A percentile compares a stretch with the other conserved stretches of the same genome.
phyloP scores from a whole-genome alignment of 1,140 invertebrate genomes.

The Danaus plexippus region DNA sequence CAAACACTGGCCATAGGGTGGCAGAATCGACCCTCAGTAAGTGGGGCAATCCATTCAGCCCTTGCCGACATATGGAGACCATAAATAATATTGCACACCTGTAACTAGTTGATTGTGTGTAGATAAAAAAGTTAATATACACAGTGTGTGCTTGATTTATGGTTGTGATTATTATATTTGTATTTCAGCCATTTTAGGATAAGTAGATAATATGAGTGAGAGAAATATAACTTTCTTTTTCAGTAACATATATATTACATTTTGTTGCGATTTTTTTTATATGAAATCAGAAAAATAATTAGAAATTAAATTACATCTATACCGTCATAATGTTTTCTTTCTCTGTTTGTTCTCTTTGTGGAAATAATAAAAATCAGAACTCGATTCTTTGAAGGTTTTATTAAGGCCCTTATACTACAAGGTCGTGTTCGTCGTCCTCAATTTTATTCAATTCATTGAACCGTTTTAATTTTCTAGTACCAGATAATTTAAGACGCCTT shows the following conservation, averaged over 20 bases:
- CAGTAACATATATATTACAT: too few species aligned
- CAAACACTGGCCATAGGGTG: conserved; percentile 32
- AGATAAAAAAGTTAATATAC: conserved; percentile 60
- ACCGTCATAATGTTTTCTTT: conserved; percentile 3
- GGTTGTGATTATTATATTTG: too few species aligned
- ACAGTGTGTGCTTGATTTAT: conserved; percentile 42
- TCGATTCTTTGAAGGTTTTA: conserved; percentile 3
- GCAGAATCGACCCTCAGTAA: conserved; percentile 40
- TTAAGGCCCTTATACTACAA: conserved; percentile 10
- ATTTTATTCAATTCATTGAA: conserved; percentile 24
- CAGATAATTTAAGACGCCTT: conserved; percentile 16
- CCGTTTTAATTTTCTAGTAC: conserved; percentile 18
- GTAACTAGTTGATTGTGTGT: conserved; percentile 49
- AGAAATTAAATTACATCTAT: neutral
- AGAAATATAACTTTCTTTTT: too few species aligned
- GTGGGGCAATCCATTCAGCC: conserved; percentile 55
- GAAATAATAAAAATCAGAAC: conserved; percentile 1
- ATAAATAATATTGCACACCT: conserved; percentile 60
- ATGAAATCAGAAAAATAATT: too few species aligned
- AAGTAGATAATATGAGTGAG: too few species aligned
- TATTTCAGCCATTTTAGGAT: too few species aligned
- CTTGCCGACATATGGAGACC: conserved; percentile 43
- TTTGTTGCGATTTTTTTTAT: too few species aligned
- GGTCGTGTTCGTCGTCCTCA: conserved; percentile 17
- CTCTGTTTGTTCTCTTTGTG: conserved; percentile 1